These are phyloP conservation scores for Rhinichthys klamathensis DNA, from an alignment of 2,113 vertebrate species.

Conservation along the genomic window DNA sequence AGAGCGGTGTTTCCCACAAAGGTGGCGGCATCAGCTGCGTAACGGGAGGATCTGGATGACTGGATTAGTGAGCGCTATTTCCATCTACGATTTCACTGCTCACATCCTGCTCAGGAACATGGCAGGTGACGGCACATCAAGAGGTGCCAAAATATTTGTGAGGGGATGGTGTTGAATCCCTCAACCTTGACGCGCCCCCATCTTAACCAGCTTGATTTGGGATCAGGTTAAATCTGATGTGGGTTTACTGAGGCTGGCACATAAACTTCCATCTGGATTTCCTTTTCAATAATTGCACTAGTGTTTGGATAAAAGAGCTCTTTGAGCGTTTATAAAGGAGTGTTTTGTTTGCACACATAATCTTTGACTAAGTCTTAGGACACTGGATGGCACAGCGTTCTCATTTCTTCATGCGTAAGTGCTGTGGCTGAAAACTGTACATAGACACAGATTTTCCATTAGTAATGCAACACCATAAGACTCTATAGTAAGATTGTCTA, in stretches of 20 bases:
- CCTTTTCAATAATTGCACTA: constrained; percentile 3
- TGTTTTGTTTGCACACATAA: constrained; percentile 3
- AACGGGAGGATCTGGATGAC: background rate
- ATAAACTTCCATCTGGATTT: constrained; percentile 7
- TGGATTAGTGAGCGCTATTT: constrained; percentile 51
- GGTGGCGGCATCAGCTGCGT: background rate
- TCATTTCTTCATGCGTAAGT: background rate
- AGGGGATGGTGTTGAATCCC: background rate
- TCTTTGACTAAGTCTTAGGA: background rate
- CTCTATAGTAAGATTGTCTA: background rate
- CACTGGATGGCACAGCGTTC: background rate
- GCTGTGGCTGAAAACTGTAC: background rate
- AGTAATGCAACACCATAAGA: background rate
- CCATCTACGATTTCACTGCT: constrained; percentile 6
- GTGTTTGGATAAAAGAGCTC: constrained; percentile 21
- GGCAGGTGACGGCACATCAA: constrained; percentile 28
- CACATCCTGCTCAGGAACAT: constrained; percentile 23
- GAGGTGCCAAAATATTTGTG: constrained; percentile 4
- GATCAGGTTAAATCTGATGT: constrained; percentile 16
- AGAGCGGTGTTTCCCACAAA: background rate
- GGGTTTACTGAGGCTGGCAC: background rate
- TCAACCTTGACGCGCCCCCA: constrained; percentile 13
- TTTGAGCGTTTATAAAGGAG: background rate
- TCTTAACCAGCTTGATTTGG: background rate
- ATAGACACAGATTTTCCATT: background rate